Base-by-base conservation (phyloP, 2,113 vertebrate species). In the Eubucco bourcierii region DNA sequence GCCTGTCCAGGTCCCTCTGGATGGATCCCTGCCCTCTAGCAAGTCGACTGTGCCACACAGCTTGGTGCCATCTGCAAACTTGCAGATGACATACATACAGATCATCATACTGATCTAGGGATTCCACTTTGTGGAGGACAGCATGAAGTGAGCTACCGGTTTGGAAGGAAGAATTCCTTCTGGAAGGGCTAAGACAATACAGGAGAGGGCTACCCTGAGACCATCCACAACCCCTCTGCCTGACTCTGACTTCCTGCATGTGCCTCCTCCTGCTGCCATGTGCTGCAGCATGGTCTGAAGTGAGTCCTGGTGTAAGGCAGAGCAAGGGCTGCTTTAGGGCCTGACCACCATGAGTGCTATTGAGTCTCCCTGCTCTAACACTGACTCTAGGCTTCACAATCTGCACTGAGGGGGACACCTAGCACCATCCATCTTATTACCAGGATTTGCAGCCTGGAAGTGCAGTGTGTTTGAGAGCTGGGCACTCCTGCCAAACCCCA, bases 321-420 rank as follows among this genome's bases (percentile, higher is more conserved):
- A 50, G 20, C 27, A 70, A 59, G 52, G 31, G 20, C 34, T 60
- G 46, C 25, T 61, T 29, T 34, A 21, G 20, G 25, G 15, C 34
- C 31, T 44, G 64, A 70, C 15, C 39, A 64, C 14, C n/a, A 9
- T 1, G 4, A 63, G 39, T 1, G 1, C 18, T n/a, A 9, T 33
- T 47, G 41, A 72, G 12, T 19, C 41, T 64, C 28, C n/a, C 55
- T 17, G 14, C 16, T 28, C 5, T 50, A 50, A 39, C 44, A 29
- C 53, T 24, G 15, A 19, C 12, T 71, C 31, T n/a, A 39, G n/a
- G 17, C n/a, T 71, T 64, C 27, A 47, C 2, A 1, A 64, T 47
- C 18, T 23, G 7, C 16, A n/a, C 17, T 2, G 0, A 47, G 3
- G 6, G 14, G 23, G 9, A 64, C 28, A 28, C 6, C 3, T 37